Base-by-base conservation (phyloP, 2,888 invertebrate species). In the Idaea dimidiata region DNA sequence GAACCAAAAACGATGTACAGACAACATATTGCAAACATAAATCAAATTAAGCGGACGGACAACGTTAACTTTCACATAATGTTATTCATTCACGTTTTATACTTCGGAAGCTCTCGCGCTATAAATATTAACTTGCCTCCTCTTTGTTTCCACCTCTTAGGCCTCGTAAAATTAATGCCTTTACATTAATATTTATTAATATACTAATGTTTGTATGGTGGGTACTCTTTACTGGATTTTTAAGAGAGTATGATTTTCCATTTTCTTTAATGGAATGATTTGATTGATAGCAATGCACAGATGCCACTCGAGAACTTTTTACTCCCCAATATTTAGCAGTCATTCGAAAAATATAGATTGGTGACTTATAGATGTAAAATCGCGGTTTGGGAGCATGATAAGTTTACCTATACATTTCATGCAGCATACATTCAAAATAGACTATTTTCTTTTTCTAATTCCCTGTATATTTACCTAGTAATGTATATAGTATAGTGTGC, bases 141-240 rank as follows among this genome's bases (percentile, higher is more conserved):
- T 79, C 82, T 84, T 84, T 85, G 84, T 86, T 87, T 84, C 83
- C 84, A 84, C 84, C 86, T 89, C 86, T 88, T 87, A 88, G 87
- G 83, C 85, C 83, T 85, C 88, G 79, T 91, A 88, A 91, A 89
- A 84, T 89, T 90, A 90, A 91, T 91, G 82, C 82, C 76, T 77
- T 75, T 78, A 84, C 87, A 90, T 90, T 90, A 87, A 86, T 89
- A 89, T 90, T 90, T 89, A 89, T 89, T 90, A 88, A 88, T 87
- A 84, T 84, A 84, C 55, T 64, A 61, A 17, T 43, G 43, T 43
- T 43, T 43, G 10, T 43, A 7, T 14, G 43, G 43, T 43, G 43
- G 43, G 43, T 43, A 43, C 43, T 43, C 43, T 14, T 43, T 10
- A 43, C 43, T 43, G 43, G 10, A 43, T 43, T 43, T 8, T 8